phyloP scores from a whole-genome alignment of 2,113 vertebrate species.

The Oreochromis aureus region DNA sequence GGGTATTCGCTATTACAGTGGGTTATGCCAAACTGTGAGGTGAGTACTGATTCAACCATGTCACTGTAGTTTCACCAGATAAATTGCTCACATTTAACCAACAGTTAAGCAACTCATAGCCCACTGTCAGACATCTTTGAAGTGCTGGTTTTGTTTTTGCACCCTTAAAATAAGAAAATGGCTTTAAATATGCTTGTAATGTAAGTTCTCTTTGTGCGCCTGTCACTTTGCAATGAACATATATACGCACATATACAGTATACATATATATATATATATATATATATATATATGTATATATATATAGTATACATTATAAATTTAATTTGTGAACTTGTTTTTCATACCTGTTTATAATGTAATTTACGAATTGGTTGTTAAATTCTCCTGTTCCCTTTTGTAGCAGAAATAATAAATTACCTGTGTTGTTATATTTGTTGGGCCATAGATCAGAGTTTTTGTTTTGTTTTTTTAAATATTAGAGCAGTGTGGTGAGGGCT shows the following conservation, averaged over 20 bases:
- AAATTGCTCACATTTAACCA: neutral
- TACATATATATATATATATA: too few species aligned
- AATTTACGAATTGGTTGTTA: neutral
- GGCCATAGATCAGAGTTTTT: too few species aligned
- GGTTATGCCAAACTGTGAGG: constrained; percentile 3
- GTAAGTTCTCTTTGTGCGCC: neutral
- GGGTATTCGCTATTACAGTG: neutral
- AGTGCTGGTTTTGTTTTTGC: neutral
- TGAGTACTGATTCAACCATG: neutral
- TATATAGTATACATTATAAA: too few species aligned
- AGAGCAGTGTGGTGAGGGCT: too few species aligned
- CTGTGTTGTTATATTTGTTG: neutral
- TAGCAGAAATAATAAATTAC: neutral
- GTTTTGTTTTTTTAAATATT: too few species aligned
- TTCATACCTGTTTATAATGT: neutral
- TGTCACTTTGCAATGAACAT: neutral
- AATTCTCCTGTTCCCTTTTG: neutral
- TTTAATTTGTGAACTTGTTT: neutral
- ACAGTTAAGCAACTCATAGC: neutral
- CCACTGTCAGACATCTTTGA: too few species aligned
- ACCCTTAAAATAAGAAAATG: neutral
- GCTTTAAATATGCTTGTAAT: neutral
- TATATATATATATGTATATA: too few species aligned
- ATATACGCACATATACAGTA: neutral
- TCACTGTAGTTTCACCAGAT: neutral